Percentiles rank a stretch among this genome's conserved stretches.
Conservation (phyloP, 2,888 invertebrate genomes). For the Apamea crenata region DNA sequence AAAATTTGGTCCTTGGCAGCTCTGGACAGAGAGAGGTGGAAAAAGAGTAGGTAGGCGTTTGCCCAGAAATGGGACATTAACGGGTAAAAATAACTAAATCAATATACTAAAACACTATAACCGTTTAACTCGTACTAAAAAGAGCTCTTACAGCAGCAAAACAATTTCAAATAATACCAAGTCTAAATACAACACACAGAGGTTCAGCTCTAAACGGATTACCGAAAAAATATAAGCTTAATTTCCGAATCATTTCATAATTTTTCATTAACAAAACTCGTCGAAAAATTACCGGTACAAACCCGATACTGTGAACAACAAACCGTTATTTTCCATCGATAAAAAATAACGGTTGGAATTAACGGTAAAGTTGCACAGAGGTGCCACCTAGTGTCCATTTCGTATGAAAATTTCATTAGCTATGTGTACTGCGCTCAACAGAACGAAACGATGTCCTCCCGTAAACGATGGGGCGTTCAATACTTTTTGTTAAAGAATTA, state of each 20-base stretch:
- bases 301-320: constrained; percentile 45
- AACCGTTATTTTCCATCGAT: constrained; percentile 57
- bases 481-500: constrained; percentile 17
- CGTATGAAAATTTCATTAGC: constrained; percentile 86
- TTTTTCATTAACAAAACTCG: constrained; percentile 36
- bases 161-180: background rate
- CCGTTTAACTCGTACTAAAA: background rate
- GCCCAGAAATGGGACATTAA: too few relatives aligned
- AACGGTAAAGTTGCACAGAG: constrained; percentile 54
- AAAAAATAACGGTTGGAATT: constrained; percentile 59
- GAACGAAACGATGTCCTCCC: constrained; percentile 50
- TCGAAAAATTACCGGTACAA: constrained; percentile 12
- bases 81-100: too few relatives aligned
- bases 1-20: too few relatives aligned
- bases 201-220: constrained; percentile 15
- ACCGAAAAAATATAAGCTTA: constrained; percentile 15
- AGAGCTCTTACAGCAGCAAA: background rate
- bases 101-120: background rate
- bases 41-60: too few relatives aligned
- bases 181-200: constrained; percentile 5
- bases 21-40: too few relatives aligned
- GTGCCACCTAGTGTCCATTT: constrained; percentile 71
- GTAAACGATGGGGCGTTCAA: constrained; percentile 64
- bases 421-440: constrained; percentile 60
- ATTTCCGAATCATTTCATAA: constrained; percentile 47